Conservation (phyloP, 2,113 vertebrate species). For the Ardeotis arabs region DNA sequence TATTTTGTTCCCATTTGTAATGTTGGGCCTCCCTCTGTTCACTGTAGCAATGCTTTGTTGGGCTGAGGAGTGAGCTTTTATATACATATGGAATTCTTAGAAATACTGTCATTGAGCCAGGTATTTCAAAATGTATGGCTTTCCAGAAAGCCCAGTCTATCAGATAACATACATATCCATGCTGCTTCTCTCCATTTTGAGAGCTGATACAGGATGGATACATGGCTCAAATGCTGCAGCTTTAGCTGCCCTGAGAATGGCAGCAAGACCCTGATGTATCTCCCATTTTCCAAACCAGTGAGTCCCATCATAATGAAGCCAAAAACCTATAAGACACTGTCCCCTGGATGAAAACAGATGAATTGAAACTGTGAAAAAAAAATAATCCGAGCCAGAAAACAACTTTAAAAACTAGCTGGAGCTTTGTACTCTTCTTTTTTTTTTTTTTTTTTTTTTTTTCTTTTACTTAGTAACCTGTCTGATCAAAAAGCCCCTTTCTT, state of each 20-base stretch:
- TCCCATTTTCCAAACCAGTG: neutral
- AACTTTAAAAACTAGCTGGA: neutral
- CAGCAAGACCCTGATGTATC: neutral
- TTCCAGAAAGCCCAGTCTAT: neutral
- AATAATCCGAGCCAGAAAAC: neutral
- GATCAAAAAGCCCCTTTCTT: neutral
- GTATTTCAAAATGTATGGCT: neutral
- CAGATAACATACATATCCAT: neutral
- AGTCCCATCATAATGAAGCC: neutral
- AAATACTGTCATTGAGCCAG: neutral
- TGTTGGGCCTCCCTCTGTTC: neutral
- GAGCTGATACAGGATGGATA: neutral
- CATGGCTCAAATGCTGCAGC: neutral
- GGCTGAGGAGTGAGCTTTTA: neutral
- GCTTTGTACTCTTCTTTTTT: neutral
- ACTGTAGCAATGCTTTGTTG: neutral
- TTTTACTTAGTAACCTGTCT: neutral
- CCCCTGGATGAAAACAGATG: neutral
- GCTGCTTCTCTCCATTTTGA: neutral
- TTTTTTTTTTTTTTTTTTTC: neutral
- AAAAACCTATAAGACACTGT: neutral
- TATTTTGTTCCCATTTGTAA: slow-evolving; percentile 44
- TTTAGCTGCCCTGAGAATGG: neutral
- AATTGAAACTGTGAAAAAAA: neutral
- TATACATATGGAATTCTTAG: slow-evolving; percentile 17